These are phyloP conservation scores for Rhamphomyia laevipes DNA, from an alignment of 2,888 invertebrate species.

Conservation along the genomic window DNA sequence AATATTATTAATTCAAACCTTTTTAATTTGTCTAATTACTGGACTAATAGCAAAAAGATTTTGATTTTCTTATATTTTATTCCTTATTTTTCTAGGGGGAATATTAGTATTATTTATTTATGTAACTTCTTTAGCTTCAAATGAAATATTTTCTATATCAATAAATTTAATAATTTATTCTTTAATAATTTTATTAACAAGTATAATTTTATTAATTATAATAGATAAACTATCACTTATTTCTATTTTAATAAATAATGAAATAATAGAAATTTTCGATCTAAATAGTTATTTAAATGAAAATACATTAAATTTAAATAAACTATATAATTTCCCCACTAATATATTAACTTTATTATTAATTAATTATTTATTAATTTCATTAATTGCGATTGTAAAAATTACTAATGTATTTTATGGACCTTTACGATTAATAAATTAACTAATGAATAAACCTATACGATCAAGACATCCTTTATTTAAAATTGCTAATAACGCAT, in stretches of 20 bases:
- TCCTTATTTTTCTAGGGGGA: constrained; percentile 50
- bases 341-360: constrained; percentile 41
- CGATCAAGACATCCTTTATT: constrained; percentile 40
- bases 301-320: constrained; percentile 40
- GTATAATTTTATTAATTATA: constrained; percentile 21
- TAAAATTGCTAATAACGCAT: constrained; percentile 46
- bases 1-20: constrained; percentile 43
- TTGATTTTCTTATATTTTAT: constrained; percentile 51
- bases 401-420: constrained; percentile 44
- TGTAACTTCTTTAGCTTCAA: constrained; percentile 48
- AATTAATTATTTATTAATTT: constrained; percentile 49
- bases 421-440: constrained; percentile 40
- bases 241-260: constrained; percentile 34
- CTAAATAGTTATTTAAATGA: constrained; percentile 27
- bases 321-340: constrained; percentile 43
- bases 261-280: constrained; percentile 28
- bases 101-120: constrained; percentile 54
- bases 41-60: constrained; percentile 41
- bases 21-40: constrained; percentile 39
- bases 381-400: constrained; percentile 46
- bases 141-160: constrained; percentile 44
- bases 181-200: constrained; percentile 20
- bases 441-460: constrained; percentile 40
- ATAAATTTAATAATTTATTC: constrained; percentile 26
- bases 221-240: constrained; percentile 24